Base-by-base conservation (phyloP, 2,113 vertebrate genomes). In the Forbesichthys papilliferus region DNA sequence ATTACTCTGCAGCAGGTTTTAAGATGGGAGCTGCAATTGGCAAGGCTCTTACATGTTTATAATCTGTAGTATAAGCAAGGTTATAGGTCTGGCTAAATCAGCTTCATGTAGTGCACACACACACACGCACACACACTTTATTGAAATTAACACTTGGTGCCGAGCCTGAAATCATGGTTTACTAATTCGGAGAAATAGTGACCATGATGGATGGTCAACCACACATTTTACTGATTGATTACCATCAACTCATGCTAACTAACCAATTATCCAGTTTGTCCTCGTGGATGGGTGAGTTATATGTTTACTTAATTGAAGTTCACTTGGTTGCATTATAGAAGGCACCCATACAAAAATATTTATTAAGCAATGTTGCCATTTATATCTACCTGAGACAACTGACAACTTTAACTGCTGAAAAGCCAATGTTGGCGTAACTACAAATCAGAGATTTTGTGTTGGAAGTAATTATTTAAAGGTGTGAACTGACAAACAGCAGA, bases 51-150 rank as follows among this genome's bases (percentile, higher is more conserved):
- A 86, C 84, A 87, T 88, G 71, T 86, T 83, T 84, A 87, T 89
- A 84, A 81, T 87, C 86, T 89, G 79, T 88, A 88, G 85, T 86
- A 86, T 87, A 85, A 88, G 71, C 82, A 86, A 82, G 84, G 84
- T 88, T 87, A 82, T 76, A 85, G 79, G 55, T 87, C 79, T 78
- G 66, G 68, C 75, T 75, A 83, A 78, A 81, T 88, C 82, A 77
- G 71, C 86, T 84, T 81, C 61, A 59, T 74, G 64, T 12, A 65
- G 61, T 71, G 73, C 46, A 74, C 81, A 68, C 75, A 53, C 13
- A 74, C 47, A 72, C 81, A 62, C 73, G 51, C 14, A 68, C 27
- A 64, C 73, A 55, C 14, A 68, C 27, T 56, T 62, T 74, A 58
- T 86, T 84, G 52, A 49, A 66, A 81, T 77, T 48, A 69, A 71